Conservation (phyloP, 2,888 invertebrate species). For the Congeria kusceri region DNA sequence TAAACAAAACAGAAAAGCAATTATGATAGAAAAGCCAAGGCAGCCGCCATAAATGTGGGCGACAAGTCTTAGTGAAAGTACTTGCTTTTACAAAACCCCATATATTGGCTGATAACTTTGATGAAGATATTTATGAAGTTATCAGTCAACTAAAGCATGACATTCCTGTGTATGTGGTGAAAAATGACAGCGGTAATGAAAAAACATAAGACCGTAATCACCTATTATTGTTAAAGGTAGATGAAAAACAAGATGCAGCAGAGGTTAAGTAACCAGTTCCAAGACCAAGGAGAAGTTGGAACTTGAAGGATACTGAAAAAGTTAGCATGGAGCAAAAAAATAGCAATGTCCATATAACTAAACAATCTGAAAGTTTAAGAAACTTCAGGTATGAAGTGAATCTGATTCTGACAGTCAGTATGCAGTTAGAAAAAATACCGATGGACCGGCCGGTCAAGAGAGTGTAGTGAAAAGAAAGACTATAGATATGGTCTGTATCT, state of each 20-base stretch:
- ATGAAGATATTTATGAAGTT: slow-evolving; percentile 2
- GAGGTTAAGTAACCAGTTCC: slow-evolving; percentile 4
- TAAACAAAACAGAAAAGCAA: slow-evolving; percentile 6
- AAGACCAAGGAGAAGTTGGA: not conserved
- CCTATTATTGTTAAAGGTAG: slow-evolving; percentile 4
- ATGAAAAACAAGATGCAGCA: not conserved
- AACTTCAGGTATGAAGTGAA: not conserved
- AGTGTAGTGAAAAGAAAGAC: too few species aligned
- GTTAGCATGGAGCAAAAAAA: not conserved
- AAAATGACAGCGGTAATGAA: not conserved
- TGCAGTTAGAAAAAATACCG: not conserved
- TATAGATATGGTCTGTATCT: too few species aligned
- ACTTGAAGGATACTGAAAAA: not conserved
- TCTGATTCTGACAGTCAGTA: slow-evolving; percentile 8
- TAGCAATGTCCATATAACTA: not conserved
- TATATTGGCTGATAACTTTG: slow-evolving; percentile 9
- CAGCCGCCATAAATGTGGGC: slow-evolving; percentile 2
- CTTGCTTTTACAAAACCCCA: slow-evolving; percentile 6
- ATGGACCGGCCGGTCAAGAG: slow-evolving; percentile 8
- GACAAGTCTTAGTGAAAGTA: slow-evolving; percentile 20
- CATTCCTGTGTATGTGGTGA: slow-evolving; percentile 15
- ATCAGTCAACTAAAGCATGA: slow-evolving; percentile 3
- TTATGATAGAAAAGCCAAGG: slow-evolving; percentile 9
- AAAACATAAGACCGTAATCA: slow-evolving; percentile 16
- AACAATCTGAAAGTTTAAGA: not conserved